These are phyloP conservation scores for Apodemia duryi DNA, from an alignment of 2,888 invertebrate species.

Conservation along the genomic window DNA sequence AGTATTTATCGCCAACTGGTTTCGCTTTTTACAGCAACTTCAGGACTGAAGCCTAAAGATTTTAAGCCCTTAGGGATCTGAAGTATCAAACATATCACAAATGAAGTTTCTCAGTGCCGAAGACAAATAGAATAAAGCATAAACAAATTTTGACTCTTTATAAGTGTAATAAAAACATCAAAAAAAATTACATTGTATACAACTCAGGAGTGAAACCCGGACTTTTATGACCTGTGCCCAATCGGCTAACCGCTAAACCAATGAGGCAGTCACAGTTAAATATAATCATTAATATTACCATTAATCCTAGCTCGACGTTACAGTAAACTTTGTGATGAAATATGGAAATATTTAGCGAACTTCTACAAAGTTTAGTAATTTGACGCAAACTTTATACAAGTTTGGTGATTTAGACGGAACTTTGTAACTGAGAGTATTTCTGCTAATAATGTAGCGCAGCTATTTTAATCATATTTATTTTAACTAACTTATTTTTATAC, in stretches of 20 bases:
- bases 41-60: no score
- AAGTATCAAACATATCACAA: no score
- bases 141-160: no score
- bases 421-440: background rate
- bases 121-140: no score
- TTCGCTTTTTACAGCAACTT: no score
- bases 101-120: no score
- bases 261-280: background rate
- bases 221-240: background rate
- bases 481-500: no score
- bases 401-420: background rate
- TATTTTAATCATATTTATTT: background rate
- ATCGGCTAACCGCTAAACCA: background rate
- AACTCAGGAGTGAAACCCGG: background rate
- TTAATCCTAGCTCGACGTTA: background rate
- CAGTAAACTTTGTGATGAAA: slow-evolving; percentile 10
- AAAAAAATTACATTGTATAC: no score
- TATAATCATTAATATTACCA: background rate
- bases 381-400: slow-evolving; percentile 5
- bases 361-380: slow-evolving; percentile 2
- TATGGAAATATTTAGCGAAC: slow-evolving; percentile 12
- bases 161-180: no score
- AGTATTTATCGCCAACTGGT: no score
- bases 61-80: no score
- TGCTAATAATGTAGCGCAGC: background rate